Conservation (phyloP, 2,797 vertebrate species). For the Glossophaga mutica region DNA sequence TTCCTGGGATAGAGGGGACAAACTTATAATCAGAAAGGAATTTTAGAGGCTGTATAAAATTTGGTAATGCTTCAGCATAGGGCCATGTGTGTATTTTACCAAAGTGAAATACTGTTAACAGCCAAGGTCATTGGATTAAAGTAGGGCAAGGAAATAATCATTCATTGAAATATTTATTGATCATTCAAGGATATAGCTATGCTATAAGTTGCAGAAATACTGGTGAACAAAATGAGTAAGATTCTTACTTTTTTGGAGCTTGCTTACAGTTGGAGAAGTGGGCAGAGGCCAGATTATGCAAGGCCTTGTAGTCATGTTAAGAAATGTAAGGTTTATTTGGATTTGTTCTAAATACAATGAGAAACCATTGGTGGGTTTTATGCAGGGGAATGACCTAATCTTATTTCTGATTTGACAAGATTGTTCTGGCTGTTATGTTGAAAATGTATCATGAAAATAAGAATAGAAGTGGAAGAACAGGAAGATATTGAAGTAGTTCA, state of each 20-base stretch:
- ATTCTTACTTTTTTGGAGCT: background rate
- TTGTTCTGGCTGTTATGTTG: background rate
- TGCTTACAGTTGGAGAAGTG: background rate
- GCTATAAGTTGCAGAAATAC: background rate
- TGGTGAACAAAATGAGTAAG: background rate
- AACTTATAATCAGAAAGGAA: background rate
- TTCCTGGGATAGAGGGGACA: background rate
- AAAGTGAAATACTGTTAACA: background rate
- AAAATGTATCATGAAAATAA: background rate
- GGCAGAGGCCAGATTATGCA: background rate
- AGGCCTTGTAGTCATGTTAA: background rate
- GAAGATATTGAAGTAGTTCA: slow-evolving; percentile 8
- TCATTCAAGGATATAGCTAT: background rate
- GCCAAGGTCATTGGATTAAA: background rate
- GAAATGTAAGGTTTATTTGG: slow-evolving; percentile 16
- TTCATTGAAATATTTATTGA: background rate
- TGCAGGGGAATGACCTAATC: slow-evolving; percentile 12
- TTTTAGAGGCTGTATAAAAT: background rate
- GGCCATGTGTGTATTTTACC: background rate
- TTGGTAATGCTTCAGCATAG: background rate
- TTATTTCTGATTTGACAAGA: slow-evolving; percentile 15
- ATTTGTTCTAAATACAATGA: slow-evolving; percentile 18
- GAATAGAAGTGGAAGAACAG: background rate
- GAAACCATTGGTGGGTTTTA: slow-evolving; percentile 8
- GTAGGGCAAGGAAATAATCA: background rate